Conservation (phyloP, 2,888 invertebrate genomes). For the Acronicta alni region DNA sequence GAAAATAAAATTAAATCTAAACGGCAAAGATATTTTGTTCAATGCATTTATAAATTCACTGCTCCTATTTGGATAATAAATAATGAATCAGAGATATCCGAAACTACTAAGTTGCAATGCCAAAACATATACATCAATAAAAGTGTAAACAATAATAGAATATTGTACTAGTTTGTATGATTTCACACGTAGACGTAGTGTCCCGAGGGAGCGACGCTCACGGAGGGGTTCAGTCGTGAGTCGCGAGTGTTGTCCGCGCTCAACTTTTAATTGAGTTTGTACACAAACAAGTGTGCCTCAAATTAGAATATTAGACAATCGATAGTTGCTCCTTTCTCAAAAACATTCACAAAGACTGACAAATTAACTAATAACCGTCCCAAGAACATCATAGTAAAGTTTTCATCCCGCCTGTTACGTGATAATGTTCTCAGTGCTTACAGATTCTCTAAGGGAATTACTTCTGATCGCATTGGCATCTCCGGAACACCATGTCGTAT, state of each 20-base stretch:
- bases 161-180: not conserved
- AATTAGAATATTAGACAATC: slow-evolving; percentile 5
- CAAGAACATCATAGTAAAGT: slow-evolving; percentile 10
- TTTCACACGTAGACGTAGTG: not conserved
- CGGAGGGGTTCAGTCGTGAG: slow-evolving; percentile 5
- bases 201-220: slow-evolving; percentile 9
- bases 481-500: not conserved
- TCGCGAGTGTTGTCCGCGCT: not conserved
- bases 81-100: too few species aligned
- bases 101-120: not conserved
- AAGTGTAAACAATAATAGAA: too few species aligned
- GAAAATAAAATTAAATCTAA: too few species aligned
- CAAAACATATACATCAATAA: too few species aligned
- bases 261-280: slow-evolving; percentile 33
- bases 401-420: not conserved
- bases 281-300: slow-evolving; percentile 13
- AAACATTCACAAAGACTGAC: too few species aligned
- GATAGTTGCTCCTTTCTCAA: not conserved
- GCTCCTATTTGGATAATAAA: too few species aligned
- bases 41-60: too few species aligned
- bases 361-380: slow-evolving; percentile 1
- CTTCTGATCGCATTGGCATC: not conserved
- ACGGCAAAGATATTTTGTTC: too few species aligned
- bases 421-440: not conserved
- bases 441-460: not conserved